Evolutionary conservation across 2,113 vertebrate species (phyloP).

Genomic region (Petroica traversi): DNA sequence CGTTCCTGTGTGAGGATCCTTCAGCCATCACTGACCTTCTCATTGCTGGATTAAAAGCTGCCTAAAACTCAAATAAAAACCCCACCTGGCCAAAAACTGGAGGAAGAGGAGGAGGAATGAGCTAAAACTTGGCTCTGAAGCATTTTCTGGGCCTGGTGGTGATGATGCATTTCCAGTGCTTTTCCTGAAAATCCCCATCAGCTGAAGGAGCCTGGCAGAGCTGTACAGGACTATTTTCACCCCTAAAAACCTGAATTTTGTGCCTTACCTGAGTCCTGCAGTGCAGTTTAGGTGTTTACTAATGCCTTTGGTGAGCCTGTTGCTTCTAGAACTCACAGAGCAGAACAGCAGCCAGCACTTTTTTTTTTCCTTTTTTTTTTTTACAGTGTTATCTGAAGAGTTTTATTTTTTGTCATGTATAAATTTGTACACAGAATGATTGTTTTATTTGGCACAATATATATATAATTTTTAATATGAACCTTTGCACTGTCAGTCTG

Average conservation of each 20-base stretch:
- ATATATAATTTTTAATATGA: not conserved
- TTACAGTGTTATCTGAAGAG: not conserved
- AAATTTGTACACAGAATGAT: conserved; percentile 5
- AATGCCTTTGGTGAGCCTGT: not conserved
- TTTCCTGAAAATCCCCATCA: not conserved
- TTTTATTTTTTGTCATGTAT: conserved; percentile 38
- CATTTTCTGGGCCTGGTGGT: not conserved
- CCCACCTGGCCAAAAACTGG: not conserved
- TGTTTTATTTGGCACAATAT: conserved; percentile 25
- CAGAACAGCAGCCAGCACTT: conserved; percentile 38
- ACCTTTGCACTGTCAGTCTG: not conserved
- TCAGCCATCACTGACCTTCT: not conserved
- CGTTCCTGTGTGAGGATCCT: not conserved
- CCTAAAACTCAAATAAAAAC: not conserved
- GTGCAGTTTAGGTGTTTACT: not conserved
- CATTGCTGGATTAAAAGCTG: not conserved
- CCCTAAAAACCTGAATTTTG: not conserved
- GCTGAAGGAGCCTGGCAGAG: not conserved
- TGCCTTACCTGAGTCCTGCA: not conserved
- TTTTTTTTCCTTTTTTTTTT: not conserved
- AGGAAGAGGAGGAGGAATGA: not conserved
- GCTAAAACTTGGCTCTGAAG: not conserved
- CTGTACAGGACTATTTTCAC: not conserved
- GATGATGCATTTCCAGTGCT: not conserved
- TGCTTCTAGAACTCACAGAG: not conserved